A percentile compares a stretch with the other conserved stretches of the same genome.
These are phyloP conservation scores for Lethocerus indicus DNA, from an alignment of 1,140 invertebrate genomes.

Conservation along the genomic window DNA sequence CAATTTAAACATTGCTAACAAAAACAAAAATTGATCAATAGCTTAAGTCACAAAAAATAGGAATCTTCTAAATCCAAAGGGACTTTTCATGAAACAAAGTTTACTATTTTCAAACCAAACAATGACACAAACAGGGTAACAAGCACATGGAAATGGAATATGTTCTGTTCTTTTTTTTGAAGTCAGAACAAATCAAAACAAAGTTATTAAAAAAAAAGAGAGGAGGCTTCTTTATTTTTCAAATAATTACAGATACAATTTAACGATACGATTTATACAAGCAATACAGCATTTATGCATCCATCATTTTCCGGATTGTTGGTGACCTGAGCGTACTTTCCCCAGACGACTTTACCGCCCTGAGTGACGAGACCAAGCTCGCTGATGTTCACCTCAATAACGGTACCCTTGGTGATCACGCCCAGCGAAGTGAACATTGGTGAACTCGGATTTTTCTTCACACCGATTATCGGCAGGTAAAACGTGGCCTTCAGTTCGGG, in stretches of 20 bases:
- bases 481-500: constrained; percentile 99
- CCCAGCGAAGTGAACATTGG: constrained; percentile 93
- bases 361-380: constrained; percentile 98
- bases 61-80: too few species aligned
- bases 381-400: constrained; percentile 96
- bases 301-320: constrained; percentile 99
- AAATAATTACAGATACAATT: not conserved
- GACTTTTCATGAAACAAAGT: not conserved
- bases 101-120: not conserved
- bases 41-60: too few species aligned
- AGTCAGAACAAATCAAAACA: not conserved
- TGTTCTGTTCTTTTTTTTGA: not conserved
- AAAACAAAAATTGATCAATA: too few species aligned
- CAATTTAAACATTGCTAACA: too few species aligned
- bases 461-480: constrained; percentile 92
- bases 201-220: not conserved
- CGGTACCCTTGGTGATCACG: constrained; percentile 96
- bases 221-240: not conserved
- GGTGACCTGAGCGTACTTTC: constrained; percentile 99
- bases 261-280: constrained; percentile 52
- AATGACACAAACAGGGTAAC: not conserved
- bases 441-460: constrained; percentile 98
- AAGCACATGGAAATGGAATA: not conserved
- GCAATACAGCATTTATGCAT: constrained; percentile 95
- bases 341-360: constrained; percentile 99